phyloP scores from a whole-genome alignment of 2,113 vertebrate species.

The Gymnobelideus leadbeateri region DNA sequence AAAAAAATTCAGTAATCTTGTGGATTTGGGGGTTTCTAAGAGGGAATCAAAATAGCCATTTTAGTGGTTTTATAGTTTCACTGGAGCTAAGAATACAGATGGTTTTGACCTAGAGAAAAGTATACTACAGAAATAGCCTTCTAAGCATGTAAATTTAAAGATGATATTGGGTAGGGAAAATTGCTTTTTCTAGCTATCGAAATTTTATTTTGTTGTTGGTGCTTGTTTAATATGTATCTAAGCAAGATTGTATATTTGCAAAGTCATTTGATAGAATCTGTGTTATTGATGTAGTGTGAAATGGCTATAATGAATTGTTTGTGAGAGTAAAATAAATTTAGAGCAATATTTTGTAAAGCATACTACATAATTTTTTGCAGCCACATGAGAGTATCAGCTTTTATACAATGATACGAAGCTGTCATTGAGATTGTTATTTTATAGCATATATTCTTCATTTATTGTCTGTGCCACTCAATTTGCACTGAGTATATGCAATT shows the following conservation, averaged over 20 bases:
- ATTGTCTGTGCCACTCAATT: not conserved
- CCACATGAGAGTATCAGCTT: not conserved
- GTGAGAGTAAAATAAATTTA: not conserved
- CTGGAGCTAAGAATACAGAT: not conserved
- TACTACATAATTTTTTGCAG: not conserved
- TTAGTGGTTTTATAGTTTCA: not conserved
- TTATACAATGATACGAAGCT: not conserved
- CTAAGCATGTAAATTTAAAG: not conserved
- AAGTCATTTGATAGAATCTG: not conserved
- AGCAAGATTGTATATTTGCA: not conserved
- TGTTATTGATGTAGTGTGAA: not conserved
- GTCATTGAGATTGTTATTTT: not conserved
- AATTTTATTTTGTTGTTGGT: not conserved
- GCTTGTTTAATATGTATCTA: not conserved
- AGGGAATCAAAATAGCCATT: not conserved
- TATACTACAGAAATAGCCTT: not conserved
- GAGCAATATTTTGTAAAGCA: not conserved
- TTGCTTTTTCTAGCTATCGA: not conserved
- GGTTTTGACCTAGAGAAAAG: not conserved
- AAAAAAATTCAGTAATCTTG: not conserved
- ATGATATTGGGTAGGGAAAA: not conserved
- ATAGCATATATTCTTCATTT: not conserved
- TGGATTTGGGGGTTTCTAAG: not conserved
- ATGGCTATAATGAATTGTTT: not conserved
- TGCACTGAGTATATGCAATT: not conserved